Percentiles rank a stretch among this genome's conserved stretches.
Conservation (phyloP, 2,888 invertebrate species). For the Ariolimax columbianus region DNA sequence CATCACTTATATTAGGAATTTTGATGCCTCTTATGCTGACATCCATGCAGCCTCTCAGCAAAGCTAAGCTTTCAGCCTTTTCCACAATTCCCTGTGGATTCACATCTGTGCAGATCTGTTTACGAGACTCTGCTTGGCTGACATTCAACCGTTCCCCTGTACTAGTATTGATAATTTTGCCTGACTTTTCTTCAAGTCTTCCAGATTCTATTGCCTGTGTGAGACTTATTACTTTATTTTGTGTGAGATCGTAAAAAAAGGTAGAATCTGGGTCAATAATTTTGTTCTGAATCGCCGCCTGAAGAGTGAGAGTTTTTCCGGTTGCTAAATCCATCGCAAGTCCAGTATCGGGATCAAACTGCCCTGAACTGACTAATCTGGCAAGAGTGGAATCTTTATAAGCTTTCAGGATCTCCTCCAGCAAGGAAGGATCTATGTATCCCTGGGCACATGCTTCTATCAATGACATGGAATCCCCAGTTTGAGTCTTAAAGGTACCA, state of each 20-base stretch:
- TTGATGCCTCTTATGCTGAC: slow-evolving; percentile 83
- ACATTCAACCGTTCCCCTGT: slow-evolving; percentile 92
- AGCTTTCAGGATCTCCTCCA: slow-evolving; percentile 68
- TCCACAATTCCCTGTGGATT: slow-evolving; percentile 62
- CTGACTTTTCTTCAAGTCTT: slow-evolving; percentile 68
- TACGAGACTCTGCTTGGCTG: slow-evolving; percentile 89
- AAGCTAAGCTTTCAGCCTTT: slow-evolving; percentile 65
- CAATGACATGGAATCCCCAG: slow-evolving; percentile 58
- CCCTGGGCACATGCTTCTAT: slow-evolving; percentile 71
- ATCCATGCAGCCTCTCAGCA: slow-evolving; percentile 80
- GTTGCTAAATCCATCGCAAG: slow-evolving; percentile 79
- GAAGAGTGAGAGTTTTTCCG: slow-evolving; percentile 77
- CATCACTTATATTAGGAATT: slow-evolving; percentile 87
- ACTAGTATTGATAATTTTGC: slow-evolving; percentile 80
- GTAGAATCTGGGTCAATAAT: slow-evolving; percentile 70
- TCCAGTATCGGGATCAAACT: slow-evolving; percentile 80
- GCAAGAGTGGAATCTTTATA: slow-evolving; percentile 70
- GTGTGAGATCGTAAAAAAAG: slow-evolving; percentile 68
- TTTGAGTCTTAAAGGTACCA: slow-evolving; percentile 27
- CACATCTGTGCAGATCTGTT: slow-evolving; percentile 47
- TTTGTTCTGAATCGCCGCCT: slow-evolving; percentile 71
- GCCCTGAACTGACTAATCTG: slow-evolving; percentile 73
- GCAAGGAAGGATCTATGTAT: slow-evolving; percentile 65
- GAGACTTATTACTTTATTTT: slow-evolving; percentile 67
- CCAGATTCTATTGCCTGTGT: slow-evolving; percentile 69